Conservation (phyloP, 2,113 vertebrate genomes). For the Cochlearius cochlearius region DNA sequence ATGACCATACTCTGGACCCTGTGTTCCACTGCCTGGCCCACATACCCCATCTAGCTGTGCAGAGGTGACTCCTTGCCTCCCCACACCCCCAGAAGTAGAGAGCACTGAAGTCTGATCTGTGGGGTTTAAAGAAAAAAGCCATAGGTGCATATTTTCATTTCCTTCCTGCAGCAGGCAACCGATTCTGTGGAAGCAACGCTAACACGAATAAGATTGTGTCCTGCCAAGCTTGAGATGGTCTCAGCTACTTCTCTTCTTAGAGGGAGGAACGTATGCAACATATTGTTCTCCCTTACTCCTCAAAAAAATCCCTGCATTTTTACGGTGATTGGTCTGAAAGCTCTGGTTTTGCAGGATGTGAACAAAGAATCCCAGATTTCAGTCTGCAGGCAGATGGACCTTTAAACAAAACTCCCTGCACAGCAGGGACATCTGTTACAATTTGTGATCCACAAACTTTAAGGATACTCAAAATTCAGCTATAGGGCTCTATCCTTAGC, state of each 20-base stretch:
- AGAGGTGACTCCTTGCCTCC: neutral
- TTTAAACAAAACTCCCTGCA: conserved; percentile 55
- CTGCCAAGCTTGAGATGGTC: neutral
- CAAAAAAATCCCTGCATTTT: conserved; percentile 46
- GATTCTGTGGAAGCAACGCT: neutral
- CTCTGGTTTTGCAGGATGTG: conserved; percentile 25
- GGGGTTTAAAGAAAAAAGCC: neutral
- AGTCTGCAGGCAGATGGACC: conserved; percentile 66
- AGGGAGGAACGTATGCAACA: neutral
- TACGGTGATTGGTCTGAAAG: conserved; percentile 33
- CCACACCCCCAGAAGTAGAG: neutral
- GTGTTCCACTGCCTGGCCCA: neutral
- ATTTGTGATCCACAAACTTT: conserved; percentile 49
- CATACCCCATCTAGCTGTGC: neutral
- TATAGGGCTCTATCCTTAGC: conserved; percentile 37
- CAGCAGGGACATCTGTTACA: conserved; percentile 61
- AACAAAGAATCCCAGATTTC: conserved; percentile 62
- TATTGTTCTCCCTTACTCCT: conserved; percentile 7
- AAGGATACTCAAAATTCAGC: neutral
- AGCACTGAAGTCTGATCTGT: neutral
- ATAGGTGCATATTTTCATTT: neutral
- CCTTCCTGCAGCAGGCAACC: neutral
- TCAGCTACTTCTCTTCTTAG: neutral
- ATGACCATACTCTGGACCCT: neutral
- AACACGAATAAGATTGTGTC: neutral